phyloP scores from a whole-genome alignment of 2,797 vertebrate species.

The Siniperca scherzeri region DNA sequence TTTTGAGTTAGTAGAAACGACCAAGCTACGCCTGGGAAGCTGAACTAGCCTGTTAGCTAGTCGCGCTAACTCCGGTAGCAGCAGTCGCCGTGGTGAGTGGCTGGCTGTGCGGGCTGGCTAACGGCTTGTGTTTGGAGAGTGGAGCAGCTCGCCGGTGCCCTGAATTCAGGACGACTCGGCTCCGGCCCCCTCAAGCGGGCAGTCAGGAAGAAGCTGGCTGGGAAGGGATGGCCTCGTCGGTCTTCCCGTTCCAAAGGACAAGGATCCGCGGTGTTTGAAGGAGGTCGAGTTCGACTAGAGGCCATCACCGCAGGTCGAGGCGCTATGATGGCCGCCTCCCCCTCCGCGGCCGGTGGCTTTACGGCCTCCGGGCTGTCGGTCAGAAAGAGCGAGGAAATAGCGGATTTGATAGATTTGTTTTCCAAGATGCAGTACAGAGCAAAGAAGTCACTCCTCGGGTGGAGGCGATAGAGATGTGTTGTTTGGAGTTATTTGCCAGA shows the following conservation, averaged over 20 bases:
- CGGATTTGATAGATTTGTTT: constrained; percentile 94
- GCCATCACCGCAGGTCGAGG: constrained; percentile 74
- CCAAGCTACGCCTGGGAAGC: background rate
- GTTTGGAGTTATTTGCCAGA: constrained; percentile 93
- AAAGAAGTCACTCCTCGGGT: constrained; percentile 89
- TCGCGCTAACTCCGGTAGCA: constrained; percentile 36
- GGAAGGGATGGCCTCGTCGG: constrained; percentile 87
- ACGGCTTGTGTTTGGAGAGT: constrained; percentile 49
- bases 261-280: constrained; percentile 85
- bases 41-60: constrained; percentile 34
- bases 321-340: constrained; percentile 82
- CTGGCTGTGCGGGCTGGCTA: constrained; percentile 68
- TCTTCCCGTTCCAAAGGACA: constrained; percentile 80
- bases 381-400: constrained; percentile 84
- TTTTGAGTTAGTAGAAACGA: background rate
- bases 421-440: constrained; percentile 95
- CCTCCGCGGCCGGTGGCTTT: constrained; percentile 74
- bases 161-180: constrained; percentile 84
- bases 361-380: constrained; percentile 71
- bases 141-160: constrained; percentile 80
- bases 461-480: constrained; percentile 93
- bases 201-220: constrained; percentile 84
- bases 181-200: constrained; percentile 86
- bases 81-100: constrained; percentile 11
- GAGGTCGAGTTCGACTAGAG: constrained; percentile 84